Evolutionary conservation across 2,888 invertebrate species (phyloP).

Genomic region (Muscina levida): DNA sequence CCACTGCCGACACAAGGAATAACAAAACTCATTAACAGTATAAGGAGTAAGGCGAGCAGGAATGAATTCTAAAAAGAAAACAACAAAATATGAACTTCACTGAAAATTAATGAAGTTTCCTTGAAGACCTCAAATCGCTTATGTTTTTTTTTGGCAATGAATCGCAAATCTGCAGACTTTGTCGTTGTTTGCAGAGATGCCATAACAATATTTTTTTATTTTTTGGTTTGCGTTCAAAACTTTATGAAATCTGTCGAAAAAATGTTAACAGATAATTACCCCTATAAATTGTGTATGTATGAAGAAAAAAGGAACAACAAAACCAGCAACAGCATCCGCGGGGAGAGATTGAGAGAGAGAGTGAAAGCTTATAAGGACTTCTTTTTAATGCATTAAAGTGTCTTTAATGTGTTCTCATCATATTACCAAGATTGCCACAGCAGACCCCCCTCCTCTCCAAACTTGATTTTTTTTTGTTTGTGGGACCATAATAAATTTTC

Average conservation of each 20-base stretch:
- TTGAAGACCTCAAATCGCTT: slow-evolving; percentile 59
- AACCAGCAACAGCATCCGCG: too few relatives aligned
- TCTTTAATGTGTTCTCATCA: slow-evolving; percentile 72
- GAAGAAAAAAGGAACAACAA: slow-evolving; percentile 45
- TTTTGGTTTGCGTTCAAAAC: slow-evolving; percentile 47
- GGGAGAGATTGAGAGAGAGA: too few relatives aligned
- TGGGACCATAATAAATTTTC: slow-evolving; percentile 54
- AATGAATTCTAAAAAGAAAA: slow-evolving; percentile 44
- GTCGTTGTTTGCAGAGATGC: slow-evolving; percentile 68
- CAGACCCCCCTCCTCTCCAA: slow-evolving; percentile 11
- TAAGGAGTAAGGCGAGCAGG: slow-evolving; percentile 53
- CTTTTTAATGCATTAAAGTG: slow-evolving; percentile 75
- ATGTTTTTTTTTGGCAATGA: not conserved
- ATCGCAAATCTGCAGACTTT: not conserved
- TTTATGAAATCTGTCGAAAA: slow-evolving; percentile 71
- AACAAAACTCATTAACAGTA: slow-evolving; percentile 64
- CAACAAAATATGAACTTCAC: slow-evolving; percentile 53
- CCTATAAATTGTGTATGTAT: slow-evolving; percentile 63
- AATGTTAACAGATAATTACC: slow-evolving; percentile 72
- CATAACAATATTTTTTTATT: slow-evolving; percentile 64
- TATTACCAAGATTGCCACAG: slow-evolving; percentile 37
- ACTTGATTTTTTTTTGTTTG: slow-evolving; percentile 32
- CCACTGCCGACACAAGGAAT: slow-evolving; percentile 29
- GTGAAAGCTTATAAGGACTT: slow-evolving; percentile 57
- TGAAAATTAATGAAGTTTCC: slow-evolving; percentile 75